Conservation (phyloP, 2,113 vertebrate genomes). For the Aleadryas rufinucha region DNA sequence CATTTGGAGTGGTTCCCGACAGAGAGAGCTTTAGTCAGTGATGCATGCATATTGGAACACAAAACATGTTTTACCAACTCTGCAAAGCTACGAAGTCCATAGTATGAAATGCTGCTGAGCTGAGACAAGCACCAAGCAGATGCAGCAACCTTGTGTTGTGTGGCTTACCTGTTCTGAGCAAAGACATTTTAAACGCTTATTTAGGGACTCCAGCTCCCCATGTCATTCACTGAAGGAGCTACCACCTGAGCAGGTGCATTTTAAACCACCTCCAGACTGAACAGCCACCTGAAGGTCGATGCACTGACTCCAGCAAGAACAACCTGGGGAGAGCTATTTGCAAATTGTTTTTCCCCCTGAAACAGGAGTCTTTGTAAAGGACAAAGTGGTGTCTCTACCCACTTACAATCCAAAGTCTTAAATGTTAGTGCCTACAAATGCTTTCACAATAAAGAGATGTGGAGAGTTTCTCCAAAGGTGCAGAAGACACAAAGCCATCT, state of each 20-base stretch:
- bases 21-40: background rate
- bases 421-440: background rate
- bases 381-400: background rate
- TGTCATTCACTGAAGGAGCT: background rate
- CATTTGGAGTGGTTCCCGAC: background rate
- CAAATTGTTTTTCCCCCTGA: background rate
- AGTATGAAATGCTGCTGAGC: background rate
- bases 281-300: background rate
- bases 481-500: background rate
- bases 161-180: background rate
- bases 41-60: background rate
- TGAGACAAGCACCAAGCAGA: background rate
- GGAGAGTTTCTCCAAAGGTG: background rate
- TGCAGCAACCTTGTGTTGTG: background rate
- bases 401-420: background rate
- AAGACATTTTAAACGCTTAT: background rate
- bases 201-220: rapidly evolving
- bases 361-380: background rate
- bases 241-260: background rate
- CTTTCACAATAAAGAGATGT: background rate
- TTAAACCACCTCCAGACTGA: background rate
- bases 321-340: background rate
- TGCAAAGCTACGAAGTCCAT: background rate
- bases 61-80: background rate
- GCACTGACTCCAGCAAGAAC: background rate